Evolutionary conservation across 1,140 invertebrate species (phyloP), one percentile per base, ranked within the genome.

Genomic region (Subanguina moxae): DNA sequence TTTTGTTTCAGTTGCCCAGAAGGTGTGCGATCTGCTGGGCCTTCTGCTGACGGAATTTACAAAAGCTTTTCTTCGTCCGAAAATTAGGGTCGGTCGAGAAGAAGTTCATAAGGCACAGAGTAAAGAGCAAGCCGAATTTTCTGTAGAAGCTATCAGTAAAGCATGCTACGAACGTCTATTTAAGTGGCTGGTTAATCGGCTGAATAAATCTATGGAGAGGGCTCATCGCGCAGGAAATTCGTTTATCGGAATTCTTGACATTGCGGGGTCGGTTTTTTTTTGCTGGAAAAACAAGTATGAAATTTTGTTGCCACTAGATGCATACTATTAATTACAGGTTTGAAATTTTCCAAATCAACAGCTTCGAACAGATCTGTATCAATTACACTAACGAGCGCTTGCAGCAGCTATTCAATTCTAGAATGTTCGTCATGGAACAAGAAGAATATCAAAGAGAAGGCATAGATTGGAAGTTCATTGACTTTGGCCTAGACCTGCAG

Each of bases 381-480:
- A 99, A 99, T 84, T 99, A 98, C 85, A 98, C 96, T 0, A 99
- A 99, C 84, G 96, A 99, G 84, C 98, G 98, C 83, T 86, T 99
- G 13, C 96, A 99, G 83, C 96, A 99, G 84, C 87, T 99, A 15
- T 99, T 99, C 86, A 99, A 99, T 84, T 95, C 98, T 85, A 99
- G 95, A 7, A 99, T 99, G 96, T 99, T 99, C 85, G 94, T 99
- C 68, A 83, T 98, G 58, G 96, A 99, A 84, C 96, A 99, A 85
- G 95, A 98, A 84, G 96, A 99, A 82, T 99, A 99, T 84, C 94
- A 97, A 83, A 87, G 92, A n/a, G 96, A 99, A 86, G 94, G 94
- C 48, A 98, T 99, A 76, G 94, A 98, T 83, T 99, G 96, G 96
- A 95, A 95, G 82, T 99, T 99, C 80, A 99, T 99, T 77, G 96